Evolutionary conservation across 1,140 invertebrate genomes (phyloP).

Genomic region (Acyrthosiphon pisum): DNA sequence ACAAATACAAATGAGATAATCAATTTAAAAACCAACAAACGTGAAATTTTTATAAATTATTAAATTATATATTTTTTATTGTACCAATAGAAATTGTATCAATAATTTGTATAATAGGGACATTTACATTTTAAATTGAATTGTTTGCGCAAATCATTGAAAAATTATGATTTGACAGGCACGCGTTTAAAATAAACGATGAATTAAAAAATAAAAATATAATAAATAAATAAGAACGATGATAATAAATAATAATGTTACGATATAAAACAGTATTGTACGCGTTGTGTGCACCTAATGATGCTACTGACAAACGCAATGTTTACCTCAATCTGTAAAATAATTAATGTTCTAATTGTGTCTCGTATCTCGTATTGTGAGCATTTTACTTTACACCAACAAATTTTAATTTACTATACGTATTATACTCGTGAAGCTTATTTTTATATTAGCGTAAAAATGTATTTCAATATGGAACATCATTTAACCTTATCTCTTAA

Average conservation of each 20-base stretch:
- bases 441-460: neutral
- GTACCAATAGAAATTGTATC: neutral
- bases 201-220: neutral
- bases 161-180: neutral
- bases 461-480: neutral
- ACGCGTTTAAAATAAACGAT: neutral
- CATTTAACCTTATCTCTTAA: neutral
- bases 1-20: neutral
- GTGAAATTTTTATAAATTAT: neutral
- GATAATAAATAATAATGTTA: slow-evolving; percentile 10
- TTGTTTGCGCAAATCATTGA: neutral
- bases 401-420: neutral
- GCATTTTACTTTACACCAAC: neutral
- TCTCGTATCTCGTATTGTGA: neutral
- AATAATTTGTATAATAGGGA: neutral
- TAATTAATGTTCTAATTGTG: neutral
- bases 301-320: neutral
- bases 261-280: neutral
- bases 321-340: neutral
- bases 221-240: neutral
- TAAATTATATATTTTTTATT: neutral
- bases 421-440: neutral
- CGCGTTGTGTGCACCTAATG: neutral
- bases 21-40: neutral
- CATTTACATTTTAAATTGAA: neutral